Conservation (phyloP, 2,797 vertebrate genomes). For the Clamator glandarius region DNA sequence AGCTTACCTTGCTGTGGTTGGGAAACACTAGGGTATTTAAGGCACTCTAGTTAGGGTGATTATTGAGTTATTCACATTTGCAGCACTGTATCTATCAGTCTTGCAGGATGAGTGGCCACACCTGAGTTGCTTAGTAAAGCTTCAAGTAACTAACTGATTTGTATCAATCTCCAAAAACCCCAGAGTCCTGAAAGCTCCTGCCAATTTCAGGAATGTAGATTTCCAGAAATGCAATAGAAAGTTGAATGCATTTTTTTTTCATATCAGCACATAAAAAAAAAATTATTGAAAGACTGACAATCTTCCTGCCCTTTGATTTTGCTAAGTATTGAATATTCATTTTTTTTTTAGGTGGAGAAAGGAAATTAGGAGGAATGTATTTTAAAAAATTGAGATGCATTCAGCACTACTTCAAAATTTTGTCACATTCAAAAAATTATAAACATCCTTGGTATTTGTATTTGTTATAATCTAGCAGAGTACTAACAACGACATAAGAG, state of each 20-base stretch:
- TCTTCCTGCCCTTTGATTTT: background rate
- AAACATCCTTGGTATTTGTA: background rate
- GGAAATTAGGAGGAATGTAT: background rate
- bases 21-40: rapidly evolving
- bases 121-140: background rate
- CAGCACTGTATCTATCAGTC: background rate
- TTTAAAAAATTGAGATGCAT: background rate
- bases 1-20: background rate
- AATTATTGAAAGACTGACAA: background rate
- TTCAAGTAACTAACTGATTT: background rate
- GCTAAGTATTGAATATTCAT: background rate
- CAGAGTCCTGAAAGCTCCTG: background rate
- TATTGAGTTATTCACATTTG: background rate
- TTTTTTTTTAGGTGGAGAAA: background rate
- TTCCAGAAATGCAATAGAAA: background rate
- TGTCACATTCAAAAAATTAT: background rate
- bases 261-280: rapidly evolving
- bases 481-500: background rate
- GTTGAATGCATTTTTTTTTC: background rate
- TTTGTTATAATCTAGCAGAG: background rate
- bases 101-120: background rate
- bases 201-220: background rate
- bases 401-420: background rate
- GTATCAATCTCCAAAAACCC: background rate
- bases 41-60: background rate